Conservation (phyloP, 2,113 vertebrate genomes). For the Mirza zaza region DNA sequence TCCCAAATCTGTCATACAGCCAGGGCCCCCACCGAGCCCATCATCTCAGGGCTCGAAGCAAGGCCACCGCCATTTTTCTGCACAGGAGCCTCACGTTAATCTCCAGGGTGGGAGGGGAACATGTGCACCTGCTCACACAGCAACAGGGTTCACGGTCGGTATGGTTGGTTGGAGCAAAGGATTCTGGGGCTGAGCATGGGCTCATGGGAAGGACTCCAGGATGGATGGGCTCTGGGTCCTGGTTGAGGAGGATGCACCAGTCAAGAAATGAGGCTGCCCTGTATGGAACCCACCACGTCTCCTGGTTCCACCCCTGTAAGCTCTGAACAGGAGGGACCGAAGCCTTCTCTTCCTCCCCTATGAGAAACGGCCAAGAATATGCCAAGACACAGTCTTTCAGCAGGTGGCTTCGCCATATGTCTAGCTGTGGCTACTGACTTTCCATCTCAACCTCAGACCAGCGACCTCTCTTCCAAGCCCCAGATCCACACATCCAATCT, state of each 20-base stretch:
- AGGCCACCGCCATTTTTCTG: not conserved
- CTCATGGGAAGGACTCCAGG: not conserved
- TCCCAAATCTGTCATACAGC: not conserved
- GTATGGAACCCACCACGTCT: rapidly evolving
- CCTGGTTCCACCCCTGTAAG: not conserved
- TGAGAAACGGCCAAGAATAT: not conserved
- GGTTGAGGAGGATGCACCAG: not conserved
- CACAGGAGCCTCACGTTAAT: not conserved
- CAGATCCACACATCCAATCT: not conserved
- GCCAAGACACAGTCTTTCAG: rapidly evolving
- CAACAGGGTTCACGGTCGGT: not conserved
- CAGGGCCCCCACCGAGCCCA: not conserved
- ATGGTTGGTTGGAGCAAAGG: rapidly evolving
- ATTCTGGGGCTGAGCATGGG: not conserved
- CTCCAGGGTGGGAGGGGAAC: not conserved
- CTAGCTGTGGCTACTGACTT: not conserved
- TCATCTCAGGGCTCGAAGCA: not conserved
- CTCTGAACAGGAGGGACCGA: not conserved
- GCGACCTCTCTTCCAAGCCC: not conserved
- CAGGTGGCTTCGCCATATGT: not conserved
- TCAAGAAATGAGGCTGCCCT: not conserved
- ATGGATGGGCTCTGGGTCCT: not conserved
- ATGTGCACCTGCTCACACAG: rapidly evolving
- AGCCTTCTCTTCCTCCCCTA: not conserved
- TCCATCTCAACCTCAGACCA: not conserved